Base-by-base conservation (phyloP, 2,888 invertebrate species). In the Habroteleia sp. region DNA sequence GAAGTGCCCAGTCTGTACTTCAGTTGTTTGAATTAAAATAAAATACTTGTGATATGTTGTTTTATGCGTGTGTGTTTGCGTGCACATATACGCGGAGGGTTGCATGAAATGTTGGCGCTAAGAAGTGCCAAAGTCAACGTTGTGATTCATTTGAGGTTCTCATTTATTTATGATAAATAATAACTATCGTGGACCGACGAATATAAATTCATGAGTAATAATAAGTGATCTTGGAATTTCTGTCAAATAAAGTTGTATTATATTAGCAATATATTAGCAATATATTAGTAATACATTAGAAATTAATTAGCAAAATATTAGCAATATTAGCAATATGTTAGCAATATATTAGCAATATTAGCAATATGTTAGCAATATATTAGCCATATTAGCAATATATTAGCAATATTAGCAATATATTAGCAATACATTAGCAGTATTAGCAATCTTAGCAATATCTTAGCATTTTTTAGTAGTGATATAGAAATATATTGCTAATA, bases 131-230 rank as follows among this genome's bases (percentile, higher is more conserved):
- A 60, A 46, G 44, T 23, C 13, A 5, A 33, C 6, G 10, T 1
- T 3, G 13, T 48, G 44, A 44, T 35, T 58, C 42, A 33, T 14
- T 33, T 29, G 13, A 13, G n/a, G 4, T 23, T 58, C 44, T 48
- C 39, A 27, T 48, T 46, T 48, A 48, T 62, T 46, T 60, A 37
- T 46, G 60, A 60, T 29, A n/a, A 44, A 44, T 58, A 33, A 25
- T 58, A 58, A 58, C 33, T 25, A 20, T 41, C 20, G n/a, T n/a
- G n/a, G n/a, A n/a, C n/a, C n/a, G n/a, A 6, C 44, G 10, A 44
- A 44, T 44, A 58, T 44, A 58, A 16, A 35, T 35, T 10, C 25
- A 7, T 33, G 31, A 56, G 14, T 42, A 33, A 58, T n/a, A n/a
- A n/a, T n/a, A n/a, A n/a, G 35, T n/a, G 35, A 31, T 31, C 8